Base-by-base conservation (phyloP, 2,888 invertebrate genomes). In the Parnassius smintheus region DNA sequence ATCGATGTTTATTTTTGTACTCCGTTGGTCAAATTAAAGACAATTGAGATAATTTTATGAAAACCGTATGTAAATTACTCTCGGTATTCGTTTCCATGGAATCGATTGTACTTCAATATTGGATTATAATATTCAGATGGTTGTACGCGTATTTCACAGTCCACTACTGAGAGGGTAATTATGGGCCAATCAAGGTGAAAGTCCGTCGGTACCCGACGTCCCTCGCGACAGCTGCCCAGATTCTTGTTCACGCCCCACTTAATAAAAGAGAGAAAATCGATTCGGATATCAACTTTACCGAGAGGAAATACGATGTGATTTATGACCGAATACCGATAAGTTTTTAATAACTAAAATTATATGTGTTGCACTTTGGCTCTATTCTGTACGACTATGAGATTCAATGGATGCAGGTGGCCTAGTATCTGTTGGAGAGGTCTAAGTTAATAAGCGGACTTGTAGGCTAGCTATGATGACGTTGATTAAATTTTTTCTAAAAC, bases 161-260 rank as follows among this genome's bases (percentile, higher is more conserved):
- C 67, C 77, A 74, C 74, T 68, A 71, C 73, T 72, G 73, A 73
- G 73, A 73, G 74, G 74, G 76, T 84, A 84, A 86, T 84, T 82
- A 79, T 78, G 72, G 73, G 65, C 76, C 83, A 81, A 83, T 83
- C 81, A 78, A 70, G 78, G 86, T 75, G 86, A 87, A 86, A 86
- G 86, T 77, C 71, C 69, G 72, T 70, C 76, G 65, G 68, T 49
- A 18, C 42, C 65, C 53, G 54, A 18, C 64, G 61, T 50, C 58
- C 62, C 67, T 61, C 58, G 63, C 41, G 55, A 49, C 45, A 60
- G 64, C 49, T 62, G 66, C 63, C 66, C 68, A 62, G 61, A 51
- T 68, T 69, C 65, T 65, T 65, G 61, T 62, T 64, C 49, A 60
- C 64, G 68, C 57, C 64, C 66, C 66, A 66, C 62, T 67, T 69